Conservation (phyloP, 2,888 invertebrate genomes). For the Augochlorella aurata region DNA sequence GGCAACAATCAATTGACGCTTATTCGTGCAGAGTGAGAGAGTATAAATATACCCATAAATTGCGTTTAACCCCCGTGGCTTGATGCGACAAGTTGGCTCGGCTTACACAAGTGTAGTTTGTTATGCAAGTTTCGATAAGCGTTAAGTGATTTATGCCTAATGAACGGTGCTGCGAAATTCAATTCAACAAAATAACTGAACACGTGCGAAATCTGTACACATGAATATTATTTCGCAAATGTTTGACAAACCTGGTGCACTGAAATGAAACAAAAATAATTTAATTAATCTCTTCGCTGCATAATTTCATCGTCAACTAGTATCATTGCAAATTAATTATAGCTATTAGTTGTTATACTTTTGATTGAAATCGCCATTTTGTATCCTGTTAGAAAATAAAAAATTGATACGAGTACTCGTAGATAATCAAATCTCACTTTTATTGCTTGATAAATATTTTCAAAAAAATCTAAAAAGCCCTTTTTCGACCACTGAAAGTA, state of each 20-base stretch:
- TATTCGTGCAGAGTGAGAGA: background rate
- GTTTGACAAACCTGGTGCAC: background rate
- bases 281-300: background rate
- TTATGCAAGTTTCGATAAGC: background rate
- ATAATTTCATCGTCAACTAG: background rate
- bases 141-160: background rate
- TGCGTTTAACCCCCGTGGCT: conserved; percentile 1
- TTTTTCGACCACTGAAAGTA: too few relatives aligned
- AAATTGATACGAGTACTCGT: too few relatives aligned
- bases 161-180: background rate
- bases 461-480: too few relatives aligned
- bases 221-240: background rate
- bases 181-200: background rate
- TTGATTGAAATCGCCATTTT: too few relatives aligned
- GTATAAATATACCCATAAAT: background rate
- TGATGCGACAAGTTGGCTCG: background rate
- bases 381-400: too few relatives aligned
- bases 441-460: too few relatives aligned
- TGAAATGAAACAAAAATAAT: background rate
- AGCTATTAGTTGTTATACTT: too few relatives aligned
- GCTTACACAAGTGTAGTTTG: background rate
- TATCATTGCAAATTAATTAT: background rate
- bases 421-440: too few relatives aligned
- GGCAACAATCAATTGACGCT: conserved; percentile 19
- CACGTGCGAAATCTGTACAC: background rate